Evolutionary conservation across 2,797 vertebrate genomes (phyloP).

Genomic region (Cyprinella venusta): DNA sequence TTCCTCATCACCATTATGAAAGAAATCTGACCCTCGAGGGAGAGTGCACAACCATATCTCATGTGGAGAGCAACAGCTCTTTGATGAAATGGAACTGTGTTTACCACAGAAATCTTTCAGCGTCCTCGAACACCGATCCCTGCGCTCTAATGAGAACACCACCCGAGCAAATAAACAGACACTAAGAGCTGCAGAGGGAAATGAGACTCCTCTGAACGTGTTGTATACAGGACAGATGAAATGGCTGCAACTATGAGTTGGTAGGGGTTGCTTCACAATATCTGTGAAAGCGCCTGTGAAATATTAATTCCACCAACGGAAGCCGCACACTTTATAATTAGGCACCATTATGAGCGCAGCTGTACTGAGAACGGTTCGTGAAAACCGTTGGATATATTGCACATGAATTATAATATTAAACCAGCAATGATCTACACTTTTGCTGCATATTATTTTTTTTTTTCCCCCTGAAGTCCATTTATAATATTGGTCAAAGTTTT

Average conservation of each 20-base stretch:
- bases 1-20: constrained; percentile 70
- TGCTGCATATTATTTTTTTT: too few relatives aligned
- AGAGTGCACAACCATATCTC: constrained; percentile 22
- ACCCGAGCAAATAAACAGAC: constrained; percentile 61
- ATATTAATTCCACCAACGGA: constrained; percentile 30
- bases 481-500: not conserved
- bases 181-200: constrained; percentile 33
- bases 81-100: constrained; percentile 76
- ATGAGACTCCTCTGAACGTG: constrained; percentile 42
- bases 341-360: constrained; percentile 26
- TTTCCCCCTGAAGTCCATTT: not conserved
- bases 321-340: constrained; percentile 39
- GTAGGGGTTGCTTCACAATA: constrained; percentile 14
- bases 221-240: constrained; percentile 13
- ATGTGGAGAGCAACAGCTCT: constrained; percentile 57
- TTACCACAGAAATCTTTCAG: constrained; percentile 71
- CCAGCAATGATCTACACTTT: not conserved
- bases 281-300: constrained; percentile 48
- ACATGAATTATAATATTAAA: constrained; percentile 16
- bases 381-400: constrained; percentile 1
- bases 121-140: constrained; percentile 62
- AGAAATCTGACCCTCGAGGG: constrained; percentile 74
- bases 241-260: not conserved
- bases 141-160: constrained; percentile 68
- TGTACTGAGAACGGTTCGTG: constrained; percentile 17